Evolutionary conservation across 1,140 invertebrate species (phyloP).

Genomic region (Liolophura sinensis): DNA sequence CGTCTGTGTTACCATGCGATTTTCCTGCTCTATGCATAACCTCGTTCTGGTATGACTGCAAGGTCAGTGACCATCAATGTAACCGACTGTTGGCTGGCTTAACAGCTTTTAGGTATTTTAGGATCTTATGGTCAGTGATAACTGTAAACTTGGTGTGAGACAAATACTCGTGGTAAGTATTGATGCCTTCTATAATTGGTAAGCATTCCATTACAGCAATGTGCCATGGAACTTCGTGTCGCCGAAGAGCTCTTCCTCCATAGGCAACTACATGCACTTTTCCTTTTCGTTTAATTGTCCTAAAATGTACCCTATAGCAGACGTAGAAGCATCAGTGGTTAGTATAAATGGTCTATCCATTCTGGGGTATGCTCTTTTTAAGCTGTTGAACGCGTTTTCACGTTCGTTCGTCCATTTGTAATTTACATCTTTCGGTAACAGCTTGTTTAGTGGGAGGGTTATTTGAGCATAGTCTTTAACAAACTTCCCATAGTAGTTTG

Average conservation of each 20-base stretch:
- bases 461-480: conserved; percentile 23
- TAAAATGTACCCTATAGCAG: conserved; percentile 15
- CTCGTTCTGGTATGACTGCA: no score
- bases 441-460: conserved; percentile 7
- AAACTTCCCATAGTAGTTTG: conserved; percentile 25
- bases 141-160: conserved; percentile 12
- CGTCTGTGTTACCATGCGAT: no score
- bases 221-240: conserved; percentile 12
- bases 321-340: conserved; percentile 20
- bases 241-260: conserved; percentile 7
- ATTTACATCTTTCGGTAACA: conserved; percentile 15
- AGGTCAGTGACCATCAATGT: conserved; percentile 9
- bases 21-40: no score
- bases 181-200: conserved; percentile 18
- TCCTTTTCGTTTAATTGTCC: conserved; percentile 10
- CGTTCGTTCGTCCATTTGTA: conserved; percentile 18
- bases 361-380: conserved; percentile 20
- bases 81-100: conserved; percentile 11
- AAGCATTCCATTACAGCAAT: conserved; percentile 20
- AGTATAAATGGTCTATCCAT: conserved; percentile 16
- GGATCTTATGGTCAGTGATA: conserved; percentile 18
- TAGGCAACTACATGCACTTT: conserved; percentile 11
- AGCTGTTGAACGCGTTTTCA: conserved; percentile 17
- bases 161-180: conserved; percentile 17
- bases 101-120: conserved; percentile 11